Base-by-base conservation (phyloP, 2,113 vertebrate genomes). In the Scalopus aquaticus region DNA sequence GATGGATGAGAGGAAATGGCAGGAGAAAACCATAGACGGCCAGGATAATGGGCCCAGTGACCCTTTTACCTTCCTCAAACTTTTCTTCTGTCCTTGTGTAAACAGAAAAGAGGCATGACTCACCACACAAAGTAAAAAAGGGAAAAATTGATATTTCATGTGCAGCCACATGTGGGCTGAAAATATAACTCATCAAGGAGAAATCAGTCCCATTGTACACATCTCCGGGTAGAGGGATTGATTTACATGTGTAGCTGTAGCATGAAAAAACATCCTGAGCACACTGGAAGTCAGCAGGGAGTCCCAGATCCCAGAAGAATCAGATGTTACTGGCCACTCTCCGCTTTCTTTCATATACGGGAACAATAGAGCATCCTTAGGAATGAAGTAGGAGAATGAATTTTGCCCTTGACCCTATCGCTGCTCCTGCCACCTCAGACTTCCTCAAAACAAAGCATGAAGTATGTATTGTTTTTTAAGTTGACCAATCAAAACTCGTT, bases 1-100 rank as follows among this genome's bases (percentile, higher is more conserved):
- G 97, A 97, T 95, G 92, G 92, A 97, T 97, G 97, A 94, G 91
- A 94, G 97, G 97, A 97, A 97, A 90, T 81, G 70, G 88, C 81
- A 93, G 82, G 90, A 96, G 84, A 96, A 91, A 91, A 74, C 70
- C 42, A 5, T 64, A 64, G 92, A 51, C 15, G 1, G 88, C 95
- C 69, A 73, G 93, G 94, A 87, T 95, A 89, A 93, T 88, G 94
- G 93, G 93, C 92, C 90, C 88, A 35, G 73, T 96, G 96, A 97
- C 97, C 96, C 97, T 96, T 96, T 97, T 91, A 91, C 93, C 97
- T 96, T 97, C 93, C 94, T 96, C 85, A 69, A 82, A 95, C 92
- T 97, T 96, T 94, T 91, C 96, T 83, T 93, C 72, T 96, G 69
- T 86, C 93, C 93, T 88, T 96, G 80, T 95, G 46, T 97, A 96